Base-by-base conservation (phyloP, 2,797 vertebrate species). In the Neosilurus hyrtlii region DNA sequence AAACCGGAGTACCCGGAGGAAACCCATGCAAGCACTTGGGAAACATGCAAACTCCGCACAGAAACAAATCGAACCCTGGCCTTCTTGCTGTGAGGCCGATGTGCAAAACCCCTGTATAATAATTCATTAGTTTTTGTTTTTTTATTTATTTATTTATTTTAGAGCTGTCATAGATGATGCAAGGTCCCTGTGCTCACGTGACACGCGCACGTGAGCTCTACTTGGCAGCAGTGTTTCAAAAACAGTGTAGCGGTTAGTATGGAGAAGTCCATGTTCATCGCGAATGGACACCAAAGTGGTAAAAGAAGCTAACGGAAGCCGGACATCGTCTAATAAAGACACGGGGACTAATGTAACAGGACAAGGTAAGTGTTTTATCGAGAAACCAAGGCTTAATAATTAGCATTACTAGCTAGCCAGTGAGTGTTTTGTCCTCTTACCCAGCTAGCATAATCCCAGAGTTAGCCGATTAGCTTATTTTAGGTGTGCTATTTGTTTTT, bases 231-330 rank as follows among this genome's bases (percentile, higher is more conserved):
- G 61, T 78, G 76, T 63, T 26, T 78, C 43, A 16, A 65, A 78
- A 78, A 11, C 4, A 26, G 61, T 52, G 59, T 2, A 62, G 76
- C 4, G 43, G 43, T 52, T 15, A 20, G 61, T 52, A 65, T 78
- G 76, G 26, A 54, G 73, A 49, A 18, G 72, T 57, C 35, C 54
- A 22, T 24, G 12, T 56, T 61, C 22, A 18, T 3, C 57, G 49
- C 61, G 57, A 72, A 83, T 43, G 82, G 82, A 83, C 49, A 54
- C 43, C 66, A 79, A 11, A 51, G 37, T 2, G 65, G n/a, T 20
- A 18, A 62, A 71, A 71, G 54, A 35, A 51, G 30, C n/a, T 70
- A 78, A 70, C 7, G 35, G 1, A 49, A 49, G 56, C 35, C 14
- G 56, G 63, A 37, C 35, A 70, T 49, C 68, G n/a, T 15, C 11